Percentiles rank a stretch among this genome's conserved stretches.
Evolutionary conservation across 2,888 invertebrate genomes (phyloP).

Genomic region (Rapana venosa): DNA sequence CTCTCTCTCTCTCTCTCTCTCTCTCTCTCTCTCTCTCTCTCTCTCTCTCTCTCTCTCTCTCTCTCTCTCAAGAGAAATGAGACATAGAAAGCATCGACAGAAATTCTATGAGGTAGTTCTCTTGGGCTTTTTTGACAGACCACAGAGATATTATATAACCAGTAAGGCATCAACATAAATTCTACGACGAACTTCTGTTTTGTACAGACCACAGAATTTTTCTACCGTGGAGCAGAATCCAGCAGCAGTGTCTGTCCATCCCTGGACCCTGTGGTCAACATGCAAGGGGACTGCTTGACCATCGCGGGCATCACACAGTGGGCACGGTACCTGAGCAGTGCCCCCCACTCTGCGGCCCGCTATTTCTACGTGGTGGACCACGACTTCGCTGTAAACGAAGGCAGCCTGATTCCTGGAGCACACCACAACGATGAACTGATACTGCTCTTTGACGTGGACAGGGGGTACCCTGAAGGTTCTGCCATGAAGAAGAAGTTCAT

Average conservation of each 20-base stretch:
- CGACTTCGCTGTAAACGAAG: not conserved
- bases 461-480: no score
- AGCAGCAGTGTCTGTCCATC: not conserved
- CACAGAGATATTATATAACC: no score
- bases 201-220: conserved; percentile 26
- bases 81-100: not conserved
- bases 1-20: no score
- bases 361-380: conserved; percentile 30
- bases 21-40: not conserved
- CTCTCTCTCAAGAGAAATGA: not conserved
- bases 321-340: not conserved
- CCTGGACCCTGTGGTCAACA: not conserved
- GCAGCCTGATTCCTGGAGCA: conserved; percentile 1
- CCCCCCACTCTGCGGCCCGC: not conserved
- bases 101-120: not conserved
- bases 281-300: conserved; percentile 21
- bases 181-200: no score
- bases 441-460: not conserved
- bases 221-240: conserved; percentile 24
- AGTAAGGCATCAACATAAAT: no score
- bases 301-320: not conserved
- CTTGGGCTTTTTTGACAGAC: not conserved
- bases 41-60: not conserved
- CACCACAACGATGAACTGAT: conserved; percentile 36
- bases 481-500: no score